A percentile compares a stretch with the other conserved stretches of the same genome.
phyloP scores from a whole-genome alignment of 1,140 invertebrate species.

The Tetraneura akinire region DNA sequence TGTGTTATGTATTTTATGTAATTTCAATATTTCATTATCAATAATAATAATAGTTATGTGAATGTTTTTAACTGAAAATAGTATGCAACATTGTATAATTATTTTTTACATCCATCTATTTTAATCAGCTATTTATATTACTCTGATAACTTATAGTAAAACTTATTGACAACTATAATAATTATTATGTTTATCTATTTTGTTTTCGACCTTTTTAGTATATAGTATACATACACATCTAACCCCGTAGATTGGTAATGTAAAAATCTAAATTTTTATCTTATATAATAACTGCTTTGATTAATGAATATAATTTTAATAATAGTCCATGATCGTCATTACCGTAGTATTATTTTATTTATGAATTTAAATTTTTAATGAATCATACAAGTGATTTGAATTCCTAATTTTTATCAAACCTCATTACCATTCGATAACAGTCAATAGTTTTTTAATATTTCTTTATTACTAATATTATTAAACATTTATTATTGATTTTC shows the following conservation, averaged over 20 bases:
- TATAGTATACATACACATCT: too few relatives aligned
- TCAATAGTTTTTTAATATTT: not conserved
- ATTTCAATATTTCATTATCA: not conserved
- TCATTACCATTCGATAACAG: too few relatives aligned
- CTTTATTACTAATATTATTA: not conserved
- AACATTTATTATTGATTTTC: slow-evolving; percentile 6
- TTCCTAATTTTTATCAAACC: too few relatives aligned
- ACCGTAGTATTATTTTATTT: not conserved
- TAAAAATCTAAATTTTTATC: not conserved
- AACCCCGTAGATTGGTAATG: not conserved
- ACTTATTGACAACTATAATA: not conserved
- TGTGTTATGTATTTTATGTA: not conserved
- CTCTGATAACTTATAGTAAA: not conserved
- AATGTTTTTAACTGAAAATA: not conserved
- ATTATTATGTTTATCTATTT: not conserved
- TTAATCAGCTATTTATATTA: not conserved
- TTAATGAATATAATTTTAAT: too few relatives aligned
- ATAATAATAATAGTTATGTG: not conserved
- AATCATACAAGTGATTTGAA: too few relatives aligned
- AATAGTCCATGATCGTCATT: not conserved
- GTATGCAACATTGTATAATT: not conserved
- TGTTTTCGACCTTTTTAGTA: not conserved
- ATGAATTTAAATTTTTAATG: too few relatives aligned
- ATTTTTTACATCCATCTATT: not conserved
- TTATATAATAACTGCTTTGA: too few relatives aligned